Evolutionary conservation across 2,797 vertebrate species (phyloP), one percentile per base, ranked within the genome.

Genomic region (Alauda arvensis): DNA sequence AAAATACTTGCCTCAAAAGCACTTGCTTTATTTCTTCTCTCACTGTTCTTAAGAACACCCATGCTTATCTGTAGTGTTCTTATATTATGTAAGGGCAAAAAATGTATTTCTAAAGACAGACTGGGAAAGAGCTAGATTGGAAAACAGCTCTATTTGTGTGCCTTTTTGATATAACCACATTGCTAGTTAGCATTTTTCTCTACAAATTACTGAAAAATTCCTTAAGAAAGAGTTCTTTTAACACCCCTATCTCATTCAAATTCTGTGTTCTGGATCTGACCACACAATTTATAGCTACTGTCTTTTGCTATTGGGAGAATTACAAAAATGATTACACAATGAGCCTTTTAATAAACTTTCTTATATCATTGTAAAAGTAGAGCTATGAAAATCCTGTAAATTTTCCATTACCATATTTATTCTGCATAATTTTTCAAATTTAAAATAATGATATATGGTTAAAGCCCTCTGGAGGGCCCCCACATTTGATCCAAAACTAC

Each of bases 151-250:
- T 94, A 72, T 72, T 78, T 83, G 42, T 62, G 61, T 89, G 40
- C 18, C 6, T 37, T 55, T 85, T 45, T 53, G 15, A 88, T 80
- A 66, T 67, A 76, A 79, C 75, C 66, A 33, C 17, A 65, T 52
- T 59, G 83, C 65, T 63, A 33, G 71, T 53, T 94, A 75, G 21
- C 77, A 52, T 52, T 89, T 82, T 86, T 71, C 51, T 89, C 51
- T 48, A 69, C 62, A 93, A 87, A 82, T n/a, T 48, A 74, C 91
- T 66, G 42, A 86, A 95, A 77, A 52, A 93, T 34, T 85, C 31
- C 48, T 48, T 76, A 82, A 55, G 71, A 94, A 89, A 82, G 26
- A n/a, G 28, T 67, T 87, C 28, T 77, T 90, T 88, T 89, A 95
- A 94, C 88, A 63, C 12, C 53, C 45, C 21, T 63, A 26, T 53